Evolutionary conservation across 53 echinoderm and acorn worm species (phyloP), one percentile per base, ranked within the genome.

Genomic region (Crossaster papposus): DNA sequence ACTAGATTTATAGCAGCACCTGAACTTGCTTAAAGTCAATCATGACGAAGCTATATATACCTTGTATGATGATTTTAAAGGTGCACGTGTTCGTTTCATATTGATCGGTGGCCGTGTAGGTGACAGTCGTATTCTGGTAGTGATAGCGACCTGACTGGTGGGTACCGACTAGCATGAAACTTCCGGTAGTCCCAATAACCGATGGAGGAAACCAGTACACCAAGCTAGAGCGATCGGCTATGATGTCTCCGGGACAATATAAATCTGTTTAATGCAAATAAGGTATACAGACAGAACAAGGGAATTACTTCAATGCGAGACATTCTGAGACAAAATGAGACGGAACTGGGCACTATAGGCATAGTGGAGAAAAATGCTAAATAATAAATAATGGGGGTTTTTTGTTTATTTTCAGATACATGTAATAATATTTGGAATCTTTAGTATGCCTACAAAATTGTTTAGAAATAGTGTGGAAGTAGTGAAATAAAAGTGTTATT

Each of bases 121-220:
- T 87, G 18, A 87, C 87, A 14, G 87, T 87, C 15, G 87, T 87
- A 35, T 33, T 24, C 63, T 58, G 0, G 22, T 77, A 87, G 77
- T 76, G 77, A 23, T 87, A 87, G 14, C 87, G 75, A 4, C 77
- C 87, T 15, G 87, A 76, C 54, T 55, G 76, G 1, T 87, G 63
- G 50, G 35, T 33, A 4, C 77, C 75, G 18, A 5, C n/a, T 3
- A 87, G 50, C 6, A 29, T 37, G 76, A 33, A 62, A 53, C 53
- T n/a, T 12, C 34, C 22, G 17, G 30, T 26, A 10, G 71, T 51
- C 0, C 15, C 72, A 22, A 28, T 53, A 0, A 85, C 85, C 13
- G 74, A 73, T 11, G 87, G 87, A 14, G 87, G 76, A 7, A 26
- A 20, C 87, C 87, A 87, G 87, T 87, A 87, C 8, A 87, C 87